phyloP scores from a whole-genome alignment of 2,888 invertebrate species.

The Leptinotarsa tumamoca region DNA sequence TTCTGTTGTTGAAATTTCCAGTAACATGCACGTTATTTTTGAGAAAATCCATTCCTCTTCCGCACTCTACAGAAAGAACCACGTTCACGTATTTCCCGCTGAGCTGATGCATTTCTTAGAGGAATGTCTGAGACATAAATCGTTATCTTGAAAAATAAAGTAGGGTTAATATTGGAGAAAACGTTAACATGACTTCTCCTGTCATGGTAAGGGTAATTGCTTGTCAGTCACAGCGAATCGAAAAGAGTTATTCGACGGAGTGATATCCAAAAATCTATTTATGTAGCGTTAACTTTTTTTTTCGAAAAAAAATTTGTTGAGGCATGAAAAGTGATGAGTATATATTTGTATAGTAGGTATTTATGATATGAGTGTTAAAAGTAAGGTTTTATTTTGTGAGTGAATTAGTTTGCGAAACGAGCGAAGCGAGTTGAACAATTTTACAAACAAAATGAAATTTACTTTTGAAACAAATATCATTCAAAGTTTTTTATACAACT shows the following conservation, averaged over 20 bases:
- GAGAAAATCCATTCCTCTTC: slow-evolving; percentile 67
- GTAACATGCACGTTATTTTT: slow-evolving; percentile 58
- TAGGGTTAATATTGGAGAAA: slow-evolving; percentile 29
- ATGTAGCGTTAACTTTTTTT: neutral
- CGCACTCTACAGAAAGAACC: slow-evolving; percentile 76
- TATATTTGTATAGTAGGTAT: too few species aligned
- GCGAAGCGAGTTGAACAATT: too few species aligned
- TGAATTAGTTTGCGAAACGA: too few species aligned
- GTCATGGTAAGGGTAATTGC: slow-evolving; percentile 24
- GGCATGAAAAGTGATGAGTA: too few species aligned
- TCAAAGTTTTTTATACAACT: too few species aligned
- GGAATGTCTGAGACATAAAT: slow-evolving; percentile 26
- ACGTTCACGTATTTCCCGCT: slow-evolving; percentile 75
- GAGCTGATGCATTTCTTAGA: slow-evolving; percentile 72
- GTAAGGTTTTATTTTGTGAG: too few species aligned
- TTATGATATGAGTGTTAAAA: too few species aligned
- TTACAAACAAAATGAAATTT: too few species aligned
- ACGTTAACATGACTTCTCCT: slow-evolving; percentile 36
- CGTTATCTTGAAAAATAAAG: slow-evolving; percentile 20
- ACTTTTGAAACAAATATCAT: too few species aligned
- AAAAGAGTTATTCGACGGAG: neutral
- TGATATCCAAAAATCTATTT: neutral
- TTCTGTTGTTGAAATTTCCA: slow-evolving; percentile 62
- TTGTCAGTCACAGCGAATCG: slow-evolving; percentile 14
- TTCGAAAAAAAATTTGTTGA: too few species aligned